Base-by-base conservation (phyloP, 2,888 invertebrate genomes). In the Morpho achilles region DNA sequence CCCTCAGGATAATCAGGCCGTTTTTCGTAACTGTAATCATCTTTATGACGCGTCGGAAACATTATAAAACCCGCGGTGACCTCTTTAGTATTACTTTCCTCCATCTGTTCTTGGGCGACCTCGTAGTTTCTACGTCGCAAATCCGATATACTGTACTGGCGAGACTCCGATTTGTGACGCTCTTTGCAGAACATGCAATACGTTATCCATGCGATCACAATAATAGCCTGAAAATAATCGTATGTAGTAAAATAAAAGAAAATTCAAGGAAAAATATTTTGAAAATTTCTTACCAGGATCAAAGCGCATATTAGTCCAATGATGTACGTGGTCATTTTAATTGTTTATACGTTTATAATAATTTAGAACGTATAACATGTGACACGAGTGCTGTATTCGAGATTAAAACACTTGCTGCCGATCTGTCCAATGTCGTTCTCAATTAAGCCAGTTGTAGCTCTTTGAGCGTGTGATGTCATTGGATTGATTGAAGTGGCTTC, bases 121-220 rank as follows among this genome's bases (percentile, higher is more conserved):
- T 81, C 66, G 32, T 73, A 63, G 63, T 84, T 84, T 57, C 68
- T 79, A 8, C 73, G 74, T 51, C 79, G 69, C 16, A 88, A 56
- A 64, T 89, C 88, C 0, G 79, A 67, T 64, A 90, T 83, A 23
- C 78, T 75, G 65, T 80, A 80, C 23, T 87, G 88, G 58, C 76
- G 75, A 16, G 54, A 63, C 58, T 86, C 84, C 0, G 84, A 79
- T 61, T 82, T 87, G 65, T 84, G 86, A 32, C 80, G 74, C 60
- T 90, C 89, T 57, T 79, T 79, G 59, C 80, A 71, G 67, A 90
- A 90, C 87, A 90, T 84, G 68, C 87, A 88, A 70, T 83, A 89
- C 5, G 83, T 77, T 71, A 90, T 82, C 85, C 86, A 89, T 44
- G 70, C 69, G 39, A 87, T 58, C 43, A 87, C 78, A 9, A 87